Conservation (phyloP, 2,888 invertebrate species). For the Noctuana brunneofusca region DNA sequence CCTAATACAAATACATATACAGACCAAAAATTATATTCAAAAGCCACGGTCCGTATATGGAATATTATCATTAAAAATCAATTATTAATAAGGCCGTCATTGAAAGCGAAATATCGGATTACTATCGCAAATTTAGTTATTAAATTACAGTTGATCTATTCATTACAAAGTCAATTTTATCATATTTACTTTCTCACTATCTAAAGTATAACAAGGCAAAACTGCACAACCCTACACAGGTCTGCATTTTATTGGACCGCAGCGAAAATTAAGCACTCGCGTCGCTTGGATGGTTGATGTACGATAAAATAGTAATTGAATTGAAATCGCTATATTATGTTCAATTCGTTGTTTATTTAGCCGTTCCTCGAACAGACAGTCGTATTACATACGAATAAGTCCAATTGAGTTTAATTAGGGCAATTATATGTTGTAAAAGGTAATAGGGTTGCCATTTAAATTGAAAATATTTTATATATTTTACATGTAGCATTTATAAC, state of each 20-base stretch:
- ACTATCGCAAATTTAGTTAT: too few relatives aligned
- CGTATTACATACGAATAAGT: constrained; percentile 17
- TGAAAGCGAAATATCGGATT: too few relatives aligned
- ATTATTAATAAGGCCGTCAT: too few relatives aligned
- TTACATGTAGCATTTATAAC: neutral
- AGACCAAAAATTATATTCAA: too few relatives aligned
- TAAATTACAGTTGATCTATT: too few relatives aligned
- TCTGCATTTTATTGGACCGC: constrained; percentile 67
- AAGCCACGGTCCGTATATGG: too few relatives aligned
- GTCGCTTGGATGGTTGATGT: constrained; percentile 55
- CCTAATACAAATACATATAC: too few relatives aligned
- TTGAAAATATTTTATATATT: neutral
- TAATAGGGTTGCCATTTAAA: constrained; percentile 15
- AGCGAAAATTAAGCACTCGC: constrained; percentile 72
- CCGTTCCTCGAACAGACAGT: constrained; percentile 34
- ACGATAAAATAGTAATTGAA: constrained; percentile 61
- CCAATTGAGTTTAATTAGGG: constrained; percentile 30
- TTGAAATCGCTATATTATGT: constrained; percentile 53
- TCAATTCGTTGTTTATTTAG: constrained; percentile 55
- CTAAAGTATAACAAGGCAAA: too few relatives aligned
- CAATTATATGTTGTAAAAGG: constrained; percentile 19
- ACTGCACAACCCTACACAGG: neutral
- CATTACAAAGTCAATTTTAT: too few relatives aligned
- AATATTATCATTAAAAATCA: too few relatives aligned
- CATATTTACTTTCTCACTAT: neutral